Conservation (phyloP, 2,113 vertebrate genomes). For the Eulemur rufifrons region DNA sequence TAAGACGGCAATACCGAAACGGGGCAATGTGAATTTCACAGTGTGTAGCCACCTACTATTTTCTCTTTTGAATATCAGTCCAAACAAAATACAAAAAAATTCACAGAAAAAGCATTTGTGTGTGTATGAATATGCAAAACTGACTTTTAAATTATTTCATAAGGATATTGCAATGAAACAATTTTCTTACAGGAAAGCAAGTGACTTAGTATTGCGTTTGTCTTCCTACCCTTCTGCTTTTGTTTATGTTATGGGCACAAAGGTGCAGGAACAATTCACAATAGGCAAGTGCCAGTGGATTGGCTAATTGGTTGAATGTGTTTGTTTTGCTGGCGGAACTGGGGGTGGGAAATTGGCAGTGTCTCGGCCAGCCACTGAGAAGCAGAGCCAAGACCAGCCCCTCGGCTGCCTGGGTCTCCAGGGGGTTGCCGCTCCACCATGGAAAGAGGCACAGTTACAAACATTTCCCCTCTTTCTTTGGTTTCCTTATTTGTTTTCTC, state of each 20-base stretch:
- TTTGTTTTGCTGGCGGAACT: background rate
- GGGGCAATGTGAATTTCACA: background rate
- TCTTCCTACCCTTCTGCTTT: background rate
- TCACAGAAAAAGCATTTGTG: background rate
- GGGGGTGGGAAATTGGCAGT: background rate
- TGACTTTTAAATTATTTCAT: background rate
- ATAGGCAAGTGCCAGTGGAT: background rate
- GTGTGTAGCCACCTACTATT: background rate
- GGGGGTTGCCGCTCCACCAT: background rate
- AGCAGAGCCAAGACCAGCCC: background rate
- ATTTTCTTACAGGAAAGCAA: background rate
- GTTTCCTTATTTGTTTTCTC: background rate
- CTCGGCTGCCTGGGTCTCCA: background rate
- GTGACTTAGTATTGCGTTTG: background rate
- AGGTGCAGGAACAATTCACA: background rate
- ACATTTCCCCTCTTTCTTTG: background rate
- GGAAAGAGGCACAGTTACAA: background rate
- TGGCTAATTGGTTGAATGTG: background rate
- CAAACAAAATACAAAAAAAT: background rate
- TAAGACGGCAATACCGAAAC: background rate
- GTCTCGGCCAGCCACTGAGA: background rate
- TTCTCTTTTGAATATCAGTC: constrained; percentile 13
- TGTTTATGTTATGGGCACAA: background rate
- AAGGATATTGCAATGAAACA: background rate
- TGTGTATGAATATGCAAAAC: background rate